Conservation (phyloP, 2,113 vertebrate species). For the Lasiurus borealis region DNA sequence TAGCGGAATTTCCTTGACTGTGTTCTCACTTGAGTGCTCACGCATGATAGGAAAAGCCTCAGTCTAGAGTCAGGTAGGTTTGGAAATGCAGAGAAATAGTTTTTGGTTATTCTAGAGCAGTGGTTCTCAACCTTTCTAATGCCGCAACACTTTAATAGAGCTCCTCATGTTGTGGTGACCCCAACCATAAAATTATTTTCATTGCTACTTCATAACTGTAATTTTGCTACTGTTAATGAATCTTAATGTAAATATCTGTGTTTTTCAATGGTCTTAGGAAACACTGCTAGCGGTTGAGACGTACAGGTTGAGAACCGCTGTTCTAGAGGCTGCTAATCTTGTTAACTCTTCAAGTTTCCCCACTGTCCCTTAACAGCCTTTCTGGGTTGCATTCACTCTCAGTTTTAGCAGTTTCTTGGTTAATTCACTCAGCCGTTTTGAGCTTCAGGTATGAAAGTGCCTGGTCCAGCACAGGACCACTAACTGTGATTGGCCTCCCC, state of each 20-base stretch:
- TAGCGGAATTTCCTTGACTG: neutral
- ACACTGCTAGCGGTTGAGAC: too few species aligned
- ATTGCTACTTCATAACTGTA: too few species aligned
- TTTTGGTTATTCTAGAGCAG: neutral
- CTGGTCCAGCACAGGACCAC: neutral
- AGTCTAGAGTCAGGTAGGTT: neutral
- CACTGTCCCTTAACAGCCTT: neutral
- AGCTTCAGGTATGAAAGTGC: neutral
- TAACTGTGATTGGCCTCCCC: neutral
- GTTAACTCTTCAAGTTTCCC: neutral
- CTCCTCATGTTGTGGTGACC: too few species aligned
- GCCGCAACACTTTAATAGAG: too few species aligned
- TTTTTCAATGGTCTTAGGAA: too few species aligned
- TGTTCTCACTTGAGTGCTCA: neutral
- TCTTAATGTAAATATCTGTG: too few species aligned
- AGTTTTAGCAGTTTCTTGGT: neutral
- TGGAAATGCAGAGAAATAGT: neutral
- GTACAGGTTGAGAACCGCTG: neutral
- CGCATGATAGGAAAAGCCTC: neutral
- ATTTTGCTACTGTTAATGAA: too few species aligned
- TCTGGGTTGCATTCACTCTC: neutral
- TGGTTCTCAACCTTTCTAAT: too few species aligned
- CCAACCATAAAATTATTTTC: too few species aligned
- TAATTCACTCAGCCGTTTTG: neutral
- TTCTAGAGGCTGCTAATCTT: neutral